Base-by-base conservation (phyloP, 2,888 invertebrate genomes). In the Dasysyrphus tricinctus region DNA sequence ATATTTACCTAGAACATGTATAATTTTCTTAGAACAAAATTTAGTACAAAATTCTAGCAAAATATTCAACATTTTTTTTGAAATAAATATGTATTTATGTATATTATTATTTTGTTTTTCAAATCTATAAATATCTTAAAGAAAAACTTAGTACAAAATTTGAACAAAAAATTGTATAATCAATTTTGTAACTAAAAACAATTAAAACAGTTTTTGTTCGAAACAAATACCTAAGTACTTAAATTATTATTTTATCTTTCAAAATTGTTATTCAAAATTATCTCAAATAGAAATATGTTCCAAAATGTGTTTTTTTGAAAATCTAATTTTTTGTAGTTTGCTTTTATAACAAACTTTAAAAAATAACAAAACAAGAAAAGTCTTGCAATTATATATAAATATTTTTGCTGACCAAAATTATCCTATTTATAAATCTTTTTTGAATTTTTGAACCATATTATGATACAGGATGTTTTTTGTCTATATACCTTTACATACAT, bases 381-480 rank as follows among this genome's bases (percentile, higher is more conserved):
- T 57, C 69, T 47, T 44, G 63, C 29, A 6, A 29, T 16, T 80
- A 56, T 79, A 37, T 37, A n/a, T n/a, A n/a, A 47, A 57, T 63
- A 72, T 63, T 74, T 83, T 81, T 80, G 80, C 75, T 69, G 12
- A 69, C 37, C 51, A 69, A 51, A 37, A 24, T 37, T 24, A n/a
- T 29, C 44, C 44, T 65, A n/a, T 39, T 80, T 59, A 56, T 37
- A 73, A 51, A 61, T 47, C 32, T 69, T 78, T 85, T 85, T 86
- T 82, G 86, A 82, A 86, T 79, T 86, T 49, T 86, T 86, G 78
- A 75, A 70, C 37, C 32, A 79, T 39, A 57, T 57, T 61, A 61
- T 75, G 74, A 78, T 51, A 59, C 76, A 82, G 78, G 54, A 69
- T 63, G 37, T 61, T 57, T 73, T 79, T 65, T 75, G 37, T 84